These are phyloP conservation scores for Malurus elegans DNA, from an alignment of 2,113 vertebrate species.

Conservation along the genomic window DNA sequence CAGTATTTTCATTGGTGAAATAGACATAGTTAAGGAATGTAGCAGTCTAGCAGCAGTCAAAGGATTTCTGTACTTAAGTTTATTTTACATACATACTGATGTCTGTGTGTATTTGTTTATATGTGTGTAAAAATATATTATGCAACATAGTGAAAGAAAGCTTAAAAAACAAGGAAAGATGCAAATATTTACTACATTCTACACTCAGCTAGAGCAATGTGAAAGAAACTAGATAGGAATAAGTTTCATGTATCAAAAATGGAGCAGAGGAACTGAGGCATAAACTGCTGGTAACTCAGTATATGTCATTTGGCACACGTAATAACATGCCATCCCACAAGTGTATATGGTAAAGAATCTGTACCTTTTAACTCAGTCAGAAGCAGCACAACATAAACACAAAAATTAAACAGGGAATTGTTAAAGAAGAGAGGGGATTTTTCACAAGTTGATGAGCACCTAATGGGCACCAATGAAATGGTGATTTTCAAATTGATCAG, in stretches of 20 bases:
- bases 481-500: neutral
- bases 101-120: neutral
- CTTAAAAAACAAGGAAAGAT: neutral
- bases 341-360: neutral
- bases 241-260: neutral
- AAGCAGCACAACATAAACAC: neutral
- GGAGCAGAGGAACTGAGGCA: neutral
- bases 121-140: neutral
- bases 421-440: neutral
- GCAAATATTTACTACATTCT: neutral
- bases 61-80: neutral
- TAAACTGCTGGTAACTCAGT: neutral
- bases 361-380: neutral
- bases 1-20: neutral
- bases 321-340: neutral
- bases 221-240: neutral
- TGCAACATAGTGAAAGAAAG: fast-evolving
- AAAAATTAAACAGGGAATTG: neutral
- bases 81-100: neutral
- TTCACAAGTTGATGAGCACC: neutral
- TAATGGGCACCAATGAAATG: neutral
- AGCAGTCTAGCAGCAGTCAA: neutral
- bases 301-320: neutral
- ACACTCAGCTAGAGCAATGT: neutral
- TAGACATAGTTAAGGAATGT: neutral